A percentile compares a stretch with the other conserved stretches of the same genome.
phyloP scores from a whole-genome alignment of 2,113 vertebrate genomes.

The Aphelocoma coerulescens region DNA sequence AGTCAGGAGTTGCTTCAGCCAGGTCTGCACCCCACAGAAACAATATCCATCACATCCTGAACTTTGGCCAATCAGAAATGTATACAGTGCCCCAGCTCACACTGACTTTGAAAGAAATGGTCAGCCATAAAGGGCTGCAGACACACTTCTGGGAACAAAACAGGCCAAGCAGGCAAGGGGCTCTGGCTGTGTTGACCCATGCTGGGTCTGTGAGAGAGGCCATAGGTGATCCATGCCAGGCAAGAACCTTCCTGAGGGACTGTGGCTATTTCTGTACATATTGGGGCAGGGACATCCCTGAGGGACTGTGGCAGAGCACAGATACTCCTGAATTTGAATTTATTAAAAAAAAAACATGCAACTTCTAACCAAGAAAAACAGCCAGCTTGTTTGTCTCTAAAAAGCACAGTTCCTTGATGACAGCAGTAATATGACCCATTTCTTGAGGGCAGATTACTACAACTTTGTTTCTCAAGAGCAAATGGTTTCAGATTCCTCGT shows the following conservation, averaged over 20 bases:
- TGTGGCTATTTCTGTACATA: too few species aligned
- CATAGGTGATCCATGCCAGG: not conserved
- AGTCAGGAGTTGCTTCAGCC: not conserved
- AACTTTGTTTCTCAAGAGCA: not conserved
- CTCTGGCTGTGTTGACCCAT: not conserved
- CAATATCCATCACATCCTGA: not conserved
- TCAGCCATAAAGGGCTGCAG: not conserved
- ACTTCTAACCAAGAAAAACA: not conserved
- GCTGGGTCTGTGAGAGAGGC: too few species aligned
- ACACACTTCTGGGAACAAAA: not conserved
- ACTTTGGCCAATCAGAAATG: not conserved
- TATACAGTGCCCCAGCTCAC: not conserved
- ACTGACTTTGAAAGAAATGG: not conserved
- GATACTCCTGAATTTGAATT: not conserved
- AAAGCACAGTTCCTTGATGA: not conserved
- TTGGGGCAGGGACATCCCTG: not conserved
- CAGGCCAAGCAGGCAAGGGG: not conserved
- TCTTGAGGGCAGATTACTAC: not conserved
- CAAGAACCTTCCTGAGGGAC: not conserved
- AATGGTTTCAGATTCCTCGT: not conserved
- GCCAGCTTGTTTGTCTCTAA: not conserved
- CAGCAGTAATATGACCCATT: not conserved
- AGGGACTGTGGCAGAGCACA: not conserved
- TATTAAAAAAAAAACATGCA: not conserved
- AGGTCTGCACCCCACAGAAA: not conserved